phyloP scores from a whole-genome alignment of 2,888 invertebrate species.

The Hypercompe scribonia region DNA sequence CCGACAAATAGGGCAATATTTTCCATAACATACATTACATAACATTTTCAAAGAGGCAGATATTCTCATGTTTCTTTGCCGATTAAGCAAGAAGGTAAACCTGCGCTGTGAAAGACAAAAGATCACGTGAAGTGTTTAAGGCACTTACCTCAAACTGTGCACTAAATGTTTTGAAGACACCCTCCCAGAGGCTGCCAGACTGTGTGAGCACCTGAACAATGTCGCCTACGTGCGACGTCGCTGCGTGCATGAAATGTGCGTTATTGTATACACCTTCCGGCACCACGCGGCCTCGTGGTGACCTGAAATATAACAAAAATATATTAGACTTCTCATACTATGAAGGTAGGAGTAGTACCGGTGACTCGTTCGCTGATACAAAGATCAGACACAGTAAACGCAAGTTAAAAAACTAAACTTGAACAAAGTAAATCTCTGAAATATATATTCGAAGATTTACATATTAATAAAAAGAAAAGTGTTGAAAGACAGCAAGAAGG shows the following conservation, averaged over 20 bases:
- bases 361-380: background rate
- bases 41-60: background rate
- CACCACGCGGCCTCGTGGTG: constrained; percentile 90
- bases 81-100: background rate
- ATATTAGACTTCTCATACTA: background rate
- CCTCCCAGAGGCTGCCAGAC: constrained; percentile 95
- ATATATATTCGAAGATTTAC: background rate
- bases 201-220: constrained; percentile 93
- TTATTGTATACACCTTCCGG: constrained; percentile 96
- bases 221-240: constrained; percentile 94
- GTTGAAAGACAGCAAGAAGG: background rate
- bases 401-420: background rate
- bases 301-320: constrained; percentile 72
- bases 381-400: background rate
- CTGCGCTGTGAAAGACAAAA: background rate
- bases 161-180: constrained; percentile 96
- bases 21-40: background rate
- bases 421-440: background rate
- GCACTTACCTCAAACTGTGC: constrained; percentile 92
- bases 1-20: background rate
- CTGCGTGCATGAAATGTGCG: constrained; percentile 95
- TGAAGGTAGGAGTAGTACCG: background rate
- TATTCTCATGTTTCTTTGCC: background rate
- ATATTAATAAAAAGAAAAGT: background rate
- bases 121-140: background rate